Conservation (phyloP, 1,140 invertebrate genomes). For the Zaprionus nigranus region DNA sequence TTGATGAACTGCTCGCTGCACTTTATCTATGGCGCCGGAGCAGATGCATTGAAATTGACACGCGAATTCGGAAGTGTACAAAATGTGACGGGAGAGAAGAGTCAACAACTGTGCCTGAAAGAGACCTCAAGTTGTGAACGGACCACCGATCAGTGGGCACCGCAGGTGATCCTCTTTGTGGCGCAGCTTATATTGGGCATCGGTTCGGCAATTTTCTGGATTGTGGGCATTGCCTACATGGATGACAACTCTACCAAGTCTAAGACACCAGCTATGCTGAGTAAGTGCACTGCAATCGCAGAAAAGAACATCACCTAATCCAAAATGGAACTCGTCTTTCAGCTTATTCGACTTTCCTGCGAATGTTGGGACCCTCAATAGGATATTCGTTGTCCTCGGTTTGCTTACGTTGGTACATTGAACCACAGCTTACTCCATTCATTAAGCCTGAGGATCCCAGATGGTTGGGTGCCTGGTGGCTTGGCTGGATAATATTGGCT, state of each 20-base stretch:
- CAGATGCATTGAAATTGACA: slow-evolving; percentile 88
- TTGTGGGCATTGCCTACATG: slow-evolving; percentile 89
- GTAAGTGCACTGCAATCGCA: slow-evolving; percentile 79
- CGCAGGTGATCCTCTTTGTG: slow-evolving; percentile 86
- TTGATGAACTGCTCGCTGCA: slow-evolving; percentile 89
- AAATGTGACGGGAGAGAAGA: slow-evolving; percentile 53
- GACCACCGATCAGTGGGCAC: slow-evolving; percentile 85
- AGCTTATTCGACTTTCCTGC: slow-evolving; percentile 88
- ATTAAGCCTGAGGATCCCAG: slow-evolving; percentile 89
- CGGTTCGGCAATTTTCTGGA: slow-evolving; percentile 87
- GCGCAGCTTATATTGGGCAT: slow-evolving; percentile 88
- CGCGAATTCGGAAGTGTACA: slow-evolving; percentile 85
- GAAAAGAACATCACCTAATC: background rate
- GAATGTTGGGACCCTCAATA: slow-evolving; percentile 89
- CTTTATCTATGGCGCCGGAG: slow-evolving; percentile 89
- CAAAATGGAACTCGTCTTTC: background rate
- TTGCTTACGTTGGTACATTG: slow-evolving; percentile 89
- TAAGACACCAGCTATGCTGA: slow-evolving; percentile 88
- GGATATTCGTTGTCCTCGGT: slow-evolving; percentile 89
- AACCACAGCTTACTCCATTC: slow-evolving; percentile 88
- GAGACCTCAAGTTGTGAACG: slow-evolving; percentile 35
- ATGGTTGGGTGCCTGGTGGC: slow-evolving; percentile 93
- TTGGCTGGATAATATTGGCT: slow-evolving; percentile 91
- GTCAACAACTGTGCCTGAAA: slow-evolving; percentile 47
- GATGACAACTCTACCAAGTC: slow-evolving; percentile 89